Evolutionary conservation across 2,888 invertebrate species (phyloP), one percentile per base, ranked within the genome.

Genomic region (Lypha dubia): DNA sequence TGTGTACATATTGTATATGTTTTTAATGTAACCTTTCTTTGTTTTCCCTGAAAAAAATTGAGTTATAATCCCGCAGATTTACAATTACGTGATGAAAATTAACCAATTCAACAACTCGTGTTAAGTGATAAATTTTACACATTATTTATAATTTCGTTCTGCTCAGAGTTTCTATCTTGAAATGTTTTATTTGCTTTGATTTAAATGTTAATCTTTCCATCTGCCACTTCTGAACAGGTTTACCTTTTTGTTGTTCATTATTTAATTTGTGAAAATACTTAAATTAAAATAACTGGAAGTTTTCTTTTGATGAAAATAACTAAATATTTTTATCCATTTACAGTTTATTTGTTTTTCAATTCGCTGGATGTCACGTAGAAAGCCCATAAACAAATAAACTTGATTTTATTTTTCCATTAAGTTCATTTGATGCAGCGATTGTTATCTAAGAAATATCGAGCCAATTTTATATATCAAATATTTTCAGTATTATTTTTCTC

Each of bases 321-420:
- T 2, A 28, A 28, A 28, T 5, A 28, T 28, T 28, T 28, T 28
- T 28, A 28, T 28, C 28, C 28, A 28, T 28, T 17, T 35, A 20
- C 7, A 56, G 35, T 58, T 58, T 35, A 62, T 70, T 68, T 65
- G 35, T 65, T 28, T 24, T 71, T 46, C 46, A 24, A 32, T 65
- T 79, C 71, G 20, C 46, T 9, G 35, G n/a, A 35, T 46, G 44
- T 62, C 79, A 79, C 79, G 71, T 79, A 63, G 44, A 22, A 79
- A 63, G 71, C 1, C 35, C 53, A 56, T 79, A 71, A 79, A 79
- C 63, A 46, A 44, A 65, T 65, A 35, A n/a, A 46, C 44, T 71
- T 41, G 35, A 38, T 63, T 79, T 51, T 51, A 77, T 62, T 62
- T n/a, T 32, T 4, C 24, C 17, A 49, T 77, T 15, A 49, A 60